phyloP scores from a whole-genome alignment of 2,113 vertebrate species.

The Arizona elegans region DNA sequence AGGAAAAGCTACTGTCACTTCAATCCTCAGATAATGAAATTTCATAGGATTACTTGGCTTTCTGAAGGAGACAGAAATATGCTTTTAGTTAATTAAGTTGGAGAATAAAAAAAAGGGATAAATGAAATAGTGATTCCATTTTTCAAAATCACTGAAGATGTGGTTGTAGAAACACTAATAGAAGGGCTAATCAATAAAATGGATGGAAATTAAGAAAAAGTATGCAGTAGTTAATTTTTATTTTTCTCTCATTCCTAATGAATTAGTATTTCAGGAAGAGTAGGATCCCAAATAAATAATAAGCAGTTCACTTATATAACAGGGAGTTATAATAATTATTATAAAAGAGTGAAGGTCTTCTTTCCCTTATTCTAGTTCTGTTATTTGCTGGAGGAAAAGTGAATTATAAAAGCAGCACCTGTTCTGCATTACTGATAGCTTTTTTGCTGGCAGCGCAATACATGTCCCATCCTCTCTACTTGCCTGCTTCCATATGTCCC shows the following conservation, averaged over 20 bases:
- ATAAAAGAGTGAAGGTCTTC: background rate
- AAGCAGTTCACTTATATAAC: background rate
- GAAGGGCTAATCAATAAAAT: background rate
- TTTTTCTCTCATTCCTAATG: background rate
- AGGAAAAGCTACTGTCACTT: background rate
- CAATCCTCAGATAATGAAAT: background rate
- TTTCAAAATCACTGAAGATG: background rate
- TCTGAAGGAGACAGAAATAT: background rate
- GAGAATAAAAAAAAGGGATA: background rate
- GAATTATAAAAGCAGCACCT: background rate
- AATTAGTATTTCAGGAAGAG: constrained; percentile 18
- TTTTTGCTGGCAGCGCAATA: background rate
- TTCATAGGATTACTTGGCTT: background rate
- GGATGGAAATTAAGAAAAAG: background rate
- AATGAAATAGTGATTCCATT: background rate
- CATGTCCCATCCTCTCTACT: background rate
- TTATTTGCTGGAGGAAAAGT: background rate
- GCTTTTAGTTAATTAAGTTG: background rate
- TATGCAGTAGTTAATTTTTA: background rate
- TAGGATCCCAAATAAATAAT: background rate
- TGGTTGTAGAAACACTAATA: constrained; percentile 1
- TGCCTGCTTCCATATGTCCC: background rate
- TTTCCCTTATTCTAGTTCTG: constrained; percentile 3
- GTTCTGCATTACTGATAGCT: background rate
- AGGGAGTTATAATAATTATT: constrained; percentile 12